phyloP scores from a whole-genome alignment of 1,140 invertebrate species.

The Conus ventricosus region DNA sequence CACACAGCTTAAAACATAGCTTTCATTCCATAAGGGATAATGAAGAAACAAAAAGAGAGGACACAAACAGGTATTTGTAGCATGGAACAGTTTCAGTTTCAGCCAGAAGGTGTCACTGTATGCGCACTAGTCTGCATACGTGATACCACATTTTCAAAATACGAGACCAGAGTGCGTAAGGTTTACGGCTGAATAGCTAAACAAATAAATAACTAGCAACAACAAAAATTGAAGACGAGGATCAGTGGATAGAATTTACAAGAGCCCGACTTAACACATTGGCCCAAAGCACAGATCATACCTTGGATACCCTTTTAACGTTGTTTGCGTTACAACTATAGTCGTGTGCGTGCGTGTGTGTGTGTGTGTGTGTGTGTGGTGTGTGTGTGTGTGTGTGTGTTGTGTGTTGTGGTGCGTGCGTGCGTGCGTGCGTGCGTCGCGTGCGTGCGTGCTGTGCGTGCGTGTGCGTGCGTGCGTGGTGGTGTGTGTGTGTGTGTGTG shows the following conservation, averaged over 20 bases:
- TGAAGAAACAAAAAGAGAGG: no score
- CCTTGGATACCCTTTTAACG: neutral
- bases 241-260: neutral
- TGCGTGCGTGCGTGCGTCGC: neutral
- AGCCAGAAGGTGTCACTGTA: no score
- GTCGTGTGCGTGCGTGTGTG: neutral
- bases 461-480: neutral
- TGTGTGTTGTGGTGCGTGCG: no score
- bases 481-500: no score
- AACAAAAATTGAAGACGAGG: neutral
- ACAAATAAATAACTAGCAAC: neutral
- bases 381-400: neutral
- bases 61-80: no score
- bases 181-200: neutral
- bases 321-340: neutral
- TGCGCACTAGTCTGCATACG: no score
- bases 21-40: no score
- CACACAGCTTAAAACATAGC: no score
- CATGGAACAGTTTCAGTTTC: no score
- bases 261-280: neutral
- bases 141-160: no score
- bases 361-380: neutral
- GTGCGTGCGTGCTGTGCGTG: neutral
- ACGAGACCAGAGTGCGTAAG: no score
- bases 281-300: neutral